Evolutionary conservation across 1,140 invertebrate species (phyloP).

Genomic region (Stenopsyche tienmushanensis): DNA sequence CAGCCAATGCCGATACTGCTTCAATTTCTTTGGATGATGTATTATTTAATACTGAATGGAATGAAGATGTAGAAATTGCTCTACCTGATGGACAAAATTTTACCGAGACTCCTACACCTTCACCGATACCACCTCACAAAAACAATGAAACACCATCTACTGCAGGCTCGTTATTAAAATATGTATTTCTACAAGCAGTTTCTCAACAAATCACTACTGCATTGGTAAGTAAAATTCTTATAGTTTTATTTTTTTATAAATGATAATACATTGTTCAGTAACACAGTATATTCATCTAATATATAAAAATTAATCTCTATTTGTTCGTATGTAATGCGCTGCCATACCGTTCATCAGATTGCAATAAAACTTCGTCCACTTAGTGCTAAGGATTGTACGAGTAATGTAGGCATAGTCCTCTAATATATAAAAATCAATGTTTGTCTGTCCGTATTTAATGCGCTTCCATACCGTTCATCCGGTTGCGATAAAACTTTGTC

Average conservation of each 20-base stretch:
- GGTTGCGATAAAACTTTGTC: too few relatives aligned
- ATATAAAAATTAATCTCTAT: too few relatives aligned
- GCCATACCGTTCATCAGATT: too few relatives aligned
- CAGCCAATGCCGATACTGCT: slow-evolving; percentile 67
- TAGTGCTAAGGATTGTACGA: too few relatives aligned
- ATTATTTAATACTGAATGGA: slow-evolving; percentile 68
- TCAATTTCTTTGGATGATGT: slow-evolving; percentile 76
- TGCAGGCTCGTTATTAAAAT: slow-evolving; percentile 73
- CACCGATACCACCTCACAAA: slow-evolving; percentile 55
- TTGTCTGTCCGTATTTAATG: too few relatives aligned
- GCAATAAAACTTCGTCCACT: too few relatives aligned
- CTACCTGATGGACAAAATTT: background rate
- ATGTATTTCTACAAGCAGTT: slow-evolving; percentile 79
- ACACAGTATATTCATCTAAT: too few relatives aligned
- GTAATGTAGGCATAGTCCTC: too few relatives aligned
- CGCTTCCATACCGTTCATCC: too few relatives aligned
- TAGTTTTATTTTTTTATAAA: background rate
- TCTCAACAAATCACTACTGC: slow-evolving; percentile 84
- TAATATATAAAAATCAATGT: too few relatives aligned
- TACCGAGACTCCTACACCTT: slow-evolving; percentile 39
- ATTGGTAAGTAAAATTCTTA: slow-evolving; percentile 56
- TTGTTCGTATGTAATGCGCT: too few relatives aligned
- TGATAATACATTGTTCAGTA: too few relatives aligned
- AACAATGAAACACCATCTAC: slow-evolving; percentile 48
- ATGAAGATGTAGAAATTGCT: slow-evolving; percentile 53